Percentiles rank a stretch among this genome's conserved stretches.
These are phyloP conservation scores for Spilogale gracilis DNA, from an alignment of 2,113 vertebrate genomes.

Conservation along the genomic window DNA sequence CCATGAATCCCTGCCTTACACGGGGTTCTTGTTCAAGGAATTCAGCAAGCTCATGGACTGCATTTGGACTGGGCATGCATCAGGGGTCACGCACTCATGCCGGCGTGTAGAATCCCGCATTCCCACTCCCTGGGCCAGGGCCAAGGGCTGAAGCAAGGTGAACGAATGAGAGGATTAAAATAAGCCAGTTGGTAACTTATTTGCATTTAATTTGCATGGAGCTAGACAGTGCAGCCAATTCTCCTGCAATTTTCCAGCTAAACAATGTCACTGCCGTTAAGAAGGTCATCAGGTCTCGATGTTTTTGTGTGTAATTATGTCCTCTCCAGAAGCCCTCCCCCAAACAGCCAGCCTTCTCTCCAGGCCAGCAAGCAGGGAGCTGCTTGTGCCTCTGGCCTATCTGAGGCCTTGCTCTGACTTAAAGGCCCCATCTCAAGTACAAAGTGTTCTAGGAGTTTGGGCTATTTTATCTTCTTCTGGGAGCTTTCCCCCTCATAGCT, in stretches of 20 bases:
- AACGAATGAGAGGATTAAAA: background rate
- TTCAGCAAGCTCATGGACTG: background rate
- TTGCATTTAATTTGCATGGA: constrained; percentile 50
- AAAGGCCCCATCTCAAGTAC: background rate
- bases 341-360: background rate
- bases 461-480: background rate
- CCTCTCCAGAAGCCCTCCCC: background rate
- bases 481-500: background rate
- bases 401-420: background rate
- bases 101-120: background rate
- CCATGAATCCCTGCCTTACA: background rate
- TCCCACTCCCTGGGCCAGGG: background rate
- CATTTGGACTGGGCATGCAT: rapidly evolving
- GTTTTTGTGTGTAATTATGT: background rate
- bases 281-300: background rate
- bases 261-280: background rate
- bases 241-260: background rate
- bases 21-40: background rate
- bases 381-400: background rate
- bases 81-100: background rate
- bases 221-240: background rate
- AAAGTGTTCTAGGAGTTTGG: background rate
- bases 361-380: background rate
- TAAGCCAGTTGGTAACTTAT: constrained; percentile 27
- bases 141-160: constrained; percentile 33